Evolutionary conservation across 2,888 invertebrate genomes (phyloP).

Genomic region (Sicus ferrugineus): DNA sequence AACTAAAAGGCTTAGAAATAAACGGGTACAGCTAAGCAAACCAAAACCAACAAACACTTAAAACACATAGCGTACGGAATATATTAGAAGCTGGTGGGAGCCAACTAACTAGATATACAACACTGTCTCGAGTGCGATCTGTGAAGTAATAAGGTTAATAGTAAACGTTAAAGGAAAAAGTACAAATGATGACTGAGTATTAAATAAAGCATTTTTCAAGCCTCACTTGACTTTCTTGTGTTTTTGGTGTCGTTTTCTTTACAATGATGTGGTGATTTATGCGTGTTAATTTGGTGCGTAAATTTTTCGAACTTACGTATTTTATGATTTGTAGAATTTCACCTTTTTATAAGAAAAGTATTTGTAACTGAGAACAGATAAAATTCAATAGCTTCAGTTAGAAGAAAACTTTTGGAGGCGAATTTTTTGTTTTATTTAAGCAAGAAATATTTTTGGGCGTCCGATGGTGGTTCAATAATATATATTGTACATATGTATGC

Average conservation of each 20-base stretch:
- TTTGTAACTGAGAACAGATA: conserved; percentile 45
- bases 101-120: conserved; percentile 36
- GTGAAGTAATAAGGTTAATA: conserved; percentile 3
- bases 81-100: not conserved
- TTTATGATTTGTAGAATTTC: conserved; percentile 50
- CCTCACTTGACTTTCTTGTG: not conserved
- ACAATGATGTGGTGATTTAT: not conserved
- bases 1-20: conserved; percentile 4
- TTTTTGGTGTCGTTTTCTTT: not conserved
- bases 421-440: too few species aligned
- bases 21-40: too few species aligned
- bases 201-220: too few species aligned
- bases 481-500: too few species aligned
- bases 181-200: too few species aligned
- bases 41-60: conserved; percentile 10
- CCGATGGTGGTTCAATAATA: too few species aligned
- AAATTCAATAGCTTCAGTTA: not conserved
- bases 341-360: conserved; percentile 54
- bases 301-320: conserved; percentile 29
- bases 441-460: too few species aligned
- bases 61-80: not conserved
- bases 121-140: conserved; percentile 36
- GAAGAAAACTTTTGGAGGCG: too few species aligned
- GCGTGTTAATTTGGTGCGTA: too few species aligned
- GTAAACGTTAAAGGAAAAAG: not conserved